Evolutionary conservation across 2,888 invertebrate genomes (phyloP).

Genomic region (Tenthredo amoena): DNA sequence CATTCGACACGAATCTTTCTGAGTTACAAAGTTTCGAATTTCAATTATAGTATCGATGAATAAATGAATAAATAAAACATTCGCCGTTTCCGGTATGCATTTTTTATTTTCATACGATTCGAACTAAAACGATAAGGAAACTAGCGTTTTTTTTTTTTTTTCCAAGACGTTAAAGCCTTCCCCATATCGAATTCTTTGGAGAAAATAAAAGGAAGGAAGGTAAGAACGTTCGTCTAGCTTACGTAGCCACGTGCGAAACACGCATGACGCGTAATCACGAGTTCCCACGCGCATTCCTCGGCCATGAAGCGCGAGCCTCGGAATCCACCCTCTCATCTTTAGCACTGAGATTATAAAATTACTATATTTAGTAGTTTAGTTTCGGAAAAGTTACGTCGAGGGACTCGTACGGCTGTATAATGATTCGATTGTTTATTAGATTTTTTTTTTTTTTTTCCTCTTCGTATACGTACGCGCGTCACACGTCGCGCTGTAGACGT

Average conservation of each 20-base stretch:
- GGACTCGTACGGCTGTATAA: neutral
- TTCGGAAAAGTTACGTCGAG: constrained; percentile 17
- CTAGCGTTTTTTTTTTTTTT: neutral
- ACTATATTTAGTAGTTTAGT: constrained; percentile 32
- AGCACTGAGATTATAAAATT: constrained; percentile 29
- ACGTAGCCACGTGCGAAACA: constrained; percentile 23
- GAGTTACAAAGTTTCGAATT: neutral
- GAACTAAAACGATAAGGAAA: neutral
- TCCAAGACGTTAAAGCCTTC: neutral
- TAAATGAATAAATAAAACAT: neutral
- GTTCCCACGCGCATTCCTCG: constrained; percentile 54
- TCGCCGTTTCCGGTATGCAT: neutral
- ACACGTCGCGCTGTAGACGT: neutral
- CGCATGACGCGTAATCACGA: constrained; percentile 52
- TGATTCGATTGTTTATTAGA: constrained; percentile 35
- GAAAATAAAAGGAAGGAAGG: neutral
- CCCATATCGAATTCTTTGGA: neutral
- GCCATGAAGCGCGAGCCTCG: neutral
- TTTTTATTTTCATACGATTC: neutral
- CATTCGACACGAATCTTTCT: neutral
- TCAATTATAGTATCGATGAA: neutral
- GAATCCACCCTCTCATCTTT: constrained; percentile 45
- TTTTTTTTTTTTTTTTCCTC: neutral
- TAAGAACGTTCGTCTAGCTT: neutral
- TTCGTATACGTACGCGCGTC: neutral